These are phyloP conservation scores for Campoletis raptor DNA, from an alignment of 2,888 invertebrate genomes.

Conservation along the genomic window DNA sequence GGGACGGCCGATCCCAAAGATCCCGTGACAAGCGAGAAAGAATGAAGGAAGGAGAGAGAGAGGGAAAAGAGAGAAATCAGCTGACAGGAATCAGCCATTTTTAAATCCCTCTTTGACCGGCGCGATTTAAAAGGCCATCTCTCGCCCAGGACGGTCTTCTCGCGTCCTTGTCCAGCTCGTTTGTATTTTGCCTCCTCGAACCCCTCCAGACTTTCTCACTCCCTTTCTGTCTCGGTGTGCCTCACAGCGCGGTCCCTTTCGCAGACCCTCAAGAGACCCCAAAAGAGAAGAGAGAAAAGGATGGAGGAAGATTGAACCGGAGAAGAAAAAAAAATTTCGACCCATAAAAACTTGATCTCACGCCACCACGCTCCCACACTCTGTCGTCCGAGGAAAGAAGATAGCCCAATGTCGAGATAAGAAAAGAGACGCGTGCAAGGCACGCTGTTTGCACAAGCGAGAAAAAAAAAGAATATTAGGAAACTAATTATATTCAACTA, in stretches of 20 bases:
- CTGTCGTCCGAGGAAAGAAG: conserved; percentile 59
- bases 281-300: conserved; percentile 32
- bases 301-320: conserved; percentile 41
- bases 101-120: conserved; percentile 79
- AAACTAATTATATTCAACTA: not conserved
- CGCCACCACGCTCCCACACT: conserved; percentile 74
- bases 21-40: conserved; percentile 30
- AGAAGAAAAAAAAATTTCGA: conserved; percentile 57
- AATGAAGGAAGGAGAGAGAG: conserved; percentile 25
- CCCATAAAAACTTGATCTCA: conserved; percentile 74
- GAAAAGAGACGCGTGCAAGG: conserved; percentile 45
- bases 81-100: conserved; percentile 77
- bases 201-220: conserved; percentile 62
- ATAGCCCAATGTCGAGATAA: conserved; percentile 57
- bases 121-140: conserved; percentile 79
- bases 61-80: conserved; percentile 62
- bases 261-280: conserved; percentile 50
- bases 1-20: conserved; percentile 42
- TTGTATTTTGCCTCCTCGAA: conserved; percentile 42
- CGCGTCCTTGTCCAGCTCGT: conserved; percentile 67
- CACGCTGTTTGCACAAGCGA: conserved; percentile 32
- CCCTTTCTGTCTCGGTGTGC: conserved; percentile 61
- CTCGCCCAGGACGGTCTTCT: conserved; percentile 48
- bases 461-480: conserved; percentile 2
- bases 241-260: conserved; percentile 59